A percentile compares a stretch with the other conserved stretches of the same genome.
Conservation (phyloP, 2,888 invertebrate species). For the Leptopilina drosophilae region DNA sequence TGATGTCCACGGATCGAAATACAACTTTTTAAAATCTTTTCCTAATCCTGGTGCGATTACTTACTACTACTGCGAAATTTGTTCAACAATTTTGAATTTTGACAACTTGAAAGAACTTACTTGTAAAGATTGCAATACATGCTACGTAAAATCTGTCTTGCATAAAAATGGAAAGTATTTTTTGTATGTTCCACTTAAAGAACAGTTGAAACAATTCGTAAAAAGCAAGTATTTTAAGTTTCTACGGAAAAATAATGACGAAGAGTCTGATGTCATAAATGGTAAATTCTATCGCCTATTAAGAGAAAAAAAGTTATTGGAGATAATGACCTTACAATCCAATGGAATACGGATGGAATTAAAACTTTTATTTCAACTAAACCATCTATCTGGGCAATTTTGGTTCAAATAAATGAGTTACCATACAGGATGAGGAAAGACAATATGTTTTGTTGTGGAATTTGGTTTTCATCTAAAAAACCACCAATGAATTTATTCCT, state of each 20-base stretch:
- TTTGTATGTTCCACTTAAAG: no score
- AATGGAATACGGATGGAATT: conserved; percentile 42
- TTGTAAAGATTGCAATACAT: neutral
- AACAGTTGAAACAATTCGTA: no score
- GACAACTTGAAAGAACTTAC: neutral
- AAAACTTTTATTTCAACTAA: neutral
- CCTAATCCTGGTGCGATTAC: neutral
- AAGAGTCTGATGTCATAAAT: no score
- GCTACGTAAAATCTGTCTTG: neutral
- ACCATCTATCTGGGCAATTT: conserved; percentile 23
- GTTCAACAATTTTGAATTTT: neutral
- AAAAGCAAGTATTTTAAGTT: no score
- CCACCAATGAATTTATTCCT: neutral
- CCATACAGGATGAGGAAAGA: conserved; percentile 23
- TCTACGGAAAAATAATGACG: no score
- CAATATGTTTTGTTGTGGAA: conserved; percentile 35
- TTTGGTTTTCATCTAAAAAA: conserved; percentile 30
- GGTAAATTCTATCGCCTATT: no score
- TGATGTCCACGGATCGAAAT: conserved; percentile 29
- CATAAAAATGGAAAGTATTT: conserved; percentile 16
- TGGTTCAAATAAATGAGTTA: conserved; percentile 36
- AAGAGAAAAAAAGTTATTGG: no score
- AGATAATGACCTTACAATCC: no score
- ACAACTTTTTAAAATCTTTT: neutral
- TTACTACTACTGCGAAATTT: neutral